These are phyloP conservation scores for Naso thynnoides DNA, from an alignment of 2,797 vertebrate genomes.

Conservation along the genomic window DNA sequence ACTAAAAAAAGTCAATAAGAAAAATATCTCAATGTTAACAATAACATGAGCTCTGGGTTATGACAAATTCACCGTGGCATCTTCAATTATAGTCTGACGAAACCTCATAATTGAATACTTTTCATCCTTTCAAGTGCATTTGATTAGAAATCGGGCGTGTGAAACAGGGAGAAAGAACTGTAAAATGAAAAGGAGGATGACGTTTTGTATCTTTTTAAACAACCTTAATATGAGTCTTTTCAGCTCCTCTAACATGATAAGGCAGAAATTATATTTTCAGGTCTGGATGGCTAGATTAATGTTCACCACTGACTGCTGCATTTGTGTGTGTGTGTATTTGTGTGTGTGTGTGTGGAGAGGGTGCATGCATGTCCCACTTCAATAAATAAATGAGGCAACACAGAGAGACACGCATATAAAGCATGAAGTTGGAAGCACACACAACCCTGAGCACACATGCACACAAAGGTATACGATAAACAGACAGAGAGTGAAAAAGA, in stretches of 20 bases:
- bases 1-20: conserved; percentile 8
- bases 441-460: background rate
- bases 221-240: conserved; percentile 10
- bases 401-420: conserved; percentile 2
- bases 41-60: background rate
- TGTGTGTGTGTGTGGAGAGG: background rate
- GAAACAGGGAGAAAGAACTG: background rate
- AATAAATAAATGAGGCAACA: conserved; percentile 10
- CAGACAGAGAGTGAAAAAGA: background rate
- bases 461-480: conserved; percentile 5
- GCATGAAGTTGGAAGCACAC: conserved; percentile 1
- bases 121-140: conserved; percentile 17
- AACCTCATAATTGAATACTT: conserved; percentile 18
- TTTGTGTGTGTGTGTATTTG: background rate
- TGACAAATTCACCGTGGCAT: conserved; percentile 13
- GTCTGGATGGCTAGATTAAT: conserved; percentile 23
- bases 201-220: conserved; percentile 9
- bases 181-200: background rate
- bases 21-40: conserved; percentile 21
- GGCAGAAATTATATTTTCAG: conserved; percentile 29
- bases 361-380: conserved; percentile 3
- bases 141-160: conserved; percentile 43
- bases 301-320: conserved; percentile 28
- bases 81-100: conserved; percentile 32
- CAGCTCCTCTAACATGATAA: conserved; percentile 15